Conservation (phyloP, 2,797 vertebrate genomes). For the Cyprinodon diabolis region DNA sequence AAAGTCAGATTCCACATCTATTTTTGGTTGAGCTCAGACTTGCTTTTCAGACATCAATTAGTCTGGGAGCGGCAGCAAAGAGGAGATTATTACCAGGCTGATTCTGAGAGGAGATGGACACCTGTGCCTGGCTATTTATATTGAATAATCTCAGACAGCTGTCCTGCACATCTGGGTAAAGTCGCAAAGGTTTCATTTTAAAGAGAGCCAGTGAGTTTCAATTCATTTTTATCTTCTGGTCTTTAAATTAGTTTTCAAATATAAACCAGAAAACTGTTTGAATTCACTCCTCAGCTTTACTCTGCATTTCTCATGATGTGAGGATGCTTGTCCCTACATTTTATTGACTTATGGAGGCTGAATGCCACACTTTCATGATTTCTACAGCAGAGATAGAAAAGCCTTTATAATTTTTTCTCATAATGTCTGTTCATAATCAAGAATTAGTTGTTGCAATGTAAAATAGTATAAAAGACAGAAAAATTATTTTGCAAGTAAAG, state of each 20-base stretch:
- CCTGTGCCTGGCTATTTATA: constrained; percentile 64
- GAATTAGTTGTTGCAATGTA: no score
- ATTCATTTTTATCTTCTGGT: background rate
- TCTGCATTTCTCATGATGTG: no score
- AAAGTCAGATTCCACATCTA: constrained; percentile 63
- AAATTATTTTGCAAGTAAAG: background rate
- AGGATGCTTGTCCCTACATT: no score
- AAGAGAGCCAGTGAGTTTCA: background rate
- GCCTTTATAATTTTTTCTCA: background rate
- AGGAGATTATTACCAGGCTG: constrained; percentile 67
- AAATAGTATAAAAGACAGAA: background rate
- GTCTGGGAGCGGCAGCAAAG: constrained; percentile 74
- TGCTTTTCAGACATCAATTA: constrained; percentile 77
- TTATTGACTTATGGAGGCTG: no score
- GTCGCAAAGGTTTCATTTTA: constrained; percentile 28
- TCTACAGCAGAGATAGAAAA: background rate
- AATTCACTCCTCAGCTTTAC: no score
- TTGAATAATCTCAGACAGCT: constrained; percentile 56
- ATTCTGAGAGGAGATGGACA: constrained; percentile 69
- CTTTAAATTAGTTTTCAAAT: background rate
- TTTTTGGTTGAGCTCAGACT: constrained; percentile 62
- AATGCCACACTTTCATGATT: background rate
- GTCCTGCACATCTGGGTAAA: constrained; percentile 49
- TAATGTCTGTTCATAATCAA: no score
- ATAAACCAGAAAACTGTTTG: no score